Base-by-base conservation (phyloP, 2,797 vertebrate genomes). In the Helostoma temminkii region DNA sequence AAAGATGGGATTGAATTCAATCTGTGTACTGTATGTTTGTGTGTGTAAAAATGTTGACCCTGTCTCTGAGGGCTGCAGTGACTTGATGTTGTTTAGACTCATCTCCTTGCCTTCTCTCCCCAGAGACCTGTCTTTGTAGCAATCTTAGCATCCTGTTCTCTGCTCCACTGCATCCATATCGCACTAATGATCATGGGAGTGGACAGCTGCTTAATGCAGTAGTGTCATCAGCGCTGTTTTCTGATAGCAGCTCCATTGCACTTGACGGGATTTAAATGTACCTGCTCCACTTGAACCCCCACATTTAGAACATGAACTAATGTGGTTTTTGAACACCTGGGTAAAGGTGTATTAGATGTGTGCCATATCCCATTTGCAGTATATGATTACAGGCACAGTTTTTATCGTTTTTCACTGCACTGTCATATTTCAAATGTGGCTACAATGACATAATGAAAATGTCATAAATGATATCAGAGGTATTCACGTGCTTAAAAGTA, bases 171-270 rank as follows among this genome's bases (percentile, higher is more conserved):
- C 89, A 88, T 92, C 88, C 89, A 87, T 91, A 92, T 91, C 83
- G 76, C 72, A 48, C 84, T 93, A 91, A 91, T 85, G 89, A 91
- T 91, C 90, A 94, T 93, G 83, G 88, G 77, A 92, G 83, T 83
- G 89, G 92, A 92, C 92, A 92, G 91, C 86, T 91, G 73, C 86
- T 88, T 86, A 93, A 91, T 92, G 90, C 84, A 88, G 86, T 74
- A 61, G 88, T 92, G 91, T 92, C 89, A 86, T 91, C 89, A 78
- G 76, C 19, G 76, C 77, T 62, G 84, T 76, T 83, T 80, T 87
- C 89, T 84, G 88, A 90, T 91, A 89, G 82, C 77, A 26, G 85
- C 83, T 88, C 84, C 81, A 81, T 83, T 92, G 88, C 84, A 83
- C 76, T 86, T 88, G 88, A 91, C 84, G 78, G 81, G 84, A 84